Evolutionary conservation across 1,140 invertebrate species (phyloP).

Genomic region (Solenopsis invicta): DNA sequence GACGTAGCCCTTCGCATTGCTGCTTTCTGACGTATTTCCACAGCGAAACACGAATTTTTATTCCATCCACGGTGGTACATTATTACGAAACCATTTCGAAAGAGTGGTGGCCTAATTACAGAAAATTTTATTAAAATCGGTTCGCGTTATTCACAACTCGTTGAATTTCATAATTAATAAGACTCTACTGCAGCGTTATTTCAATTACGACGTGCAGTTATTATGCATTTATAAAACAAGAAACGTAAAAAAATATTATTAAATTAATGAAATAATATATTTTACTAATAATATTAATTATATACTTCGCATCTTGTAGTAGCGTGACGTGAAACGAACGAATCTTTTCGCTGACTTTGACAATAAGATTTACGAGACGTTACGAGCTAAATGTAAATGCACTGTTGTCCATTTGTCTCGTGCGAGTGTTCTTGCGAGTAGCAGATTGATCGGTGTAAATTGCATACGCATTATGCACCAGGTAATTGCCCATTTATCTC

Average conservation of each 20-base stretch:
- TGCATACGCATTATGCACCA: constrained; percentile 57
- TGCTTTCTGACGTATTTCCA: not conserved
- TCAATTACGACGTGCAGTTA: constrained; percentile 15
- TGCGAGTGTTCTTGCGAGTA: constrained; percentile 39
- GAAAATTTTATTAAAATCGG: constrained; percentile 29
- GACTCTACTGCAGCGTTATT: not conserved
- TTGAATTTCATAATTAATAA: constrained; percentile 39
- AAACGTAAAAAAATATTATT: not conserved
- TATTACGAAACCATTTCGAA: constrained; percentile 1
- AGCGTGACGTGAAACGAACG: not conserved
- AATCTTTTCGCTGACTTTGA: not conserved
- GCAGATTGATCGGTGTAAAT: constrained; percentile 62
- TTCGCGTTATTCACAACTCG: not conserved
- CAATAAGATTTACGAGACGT: constrained; percentile 9
- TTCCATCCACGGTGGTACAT: not conserved
- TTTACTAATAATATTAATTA: constrained; percentile 1
- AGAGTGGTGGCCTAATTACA: not conserved
- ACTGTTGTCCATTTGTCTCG: not conserved
- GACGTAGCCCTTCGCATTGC: not conserved
- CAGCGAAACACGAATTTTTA: not conserved
- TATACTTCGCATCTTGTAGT: not conserved
- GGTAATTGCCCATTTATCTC: constrained; percentile 61
- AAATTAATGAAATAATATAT: constrained; percentile 23
- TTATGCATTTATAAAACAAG: not conserved
- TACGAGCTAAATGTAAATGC: constrained; percentile 4